A percentile compares a stretch with the other conserved stretches of the same genome.
phyloP scores from a whole-genome alignment of 2,797 vertebrate genomes.

The Apodemus agrarius region DNA sequence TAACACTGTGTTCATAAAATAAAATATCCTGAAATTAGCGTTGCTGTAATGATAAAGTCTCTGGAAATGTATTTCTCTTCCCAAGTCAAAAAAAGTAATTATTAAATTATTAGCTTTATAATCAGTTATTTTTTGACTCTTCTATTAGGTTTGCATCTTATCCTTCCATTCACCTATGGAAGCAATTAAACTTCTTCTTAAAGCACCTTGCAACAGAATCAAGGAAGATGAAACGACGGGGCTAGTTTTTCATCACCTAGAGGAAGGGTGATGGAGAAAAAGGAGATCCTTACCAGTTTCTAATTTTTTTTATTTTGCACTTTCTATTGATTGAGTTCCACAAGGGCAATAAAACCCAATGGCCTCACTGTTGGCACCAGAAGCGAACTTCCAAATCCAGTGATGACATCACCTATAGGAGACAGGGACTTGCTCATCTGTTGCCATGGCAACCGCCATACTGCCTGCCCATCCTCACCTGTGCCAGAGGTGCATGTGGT shows the following conservation, averaged over 20 bases:
- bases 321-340: not conserved
- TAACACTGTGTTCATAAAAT: not conserved
- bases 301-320: not conserved
- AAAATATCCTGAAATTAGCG: not conserved
- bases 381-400: too few species aligned
- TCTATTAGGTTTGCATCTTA: not conserved
- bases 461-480: too few species aligned
- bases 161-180: not conserved
- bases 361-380: not conserved
- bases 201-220: not conserved
- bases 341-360: not conserved
- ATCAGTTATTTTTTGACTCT: constrained; percentile 16
- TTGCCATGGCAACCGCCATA: too few species aligned
- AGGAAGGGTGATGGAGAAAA: too few species aligned
- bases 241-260: not conserved
- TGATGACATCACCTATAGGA: too few species aligned
- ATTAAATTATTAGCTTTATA: constrained; percentile 30
- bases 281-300: not conserved
- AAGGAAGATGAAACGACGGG: not conserved
- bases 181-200: not conserved
- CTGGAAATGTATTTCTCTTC: not conserved
- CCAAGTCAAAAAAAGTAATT: constrained; percentile 46
- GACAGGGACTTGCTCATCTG: too few species aligned
- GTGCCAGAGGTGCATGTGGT: too few species aligned
- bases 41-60: not conserved